Base-by-base conservation (phyloP, 1,140 invertebrate species). In the Drosophila arawakana region DNA sequence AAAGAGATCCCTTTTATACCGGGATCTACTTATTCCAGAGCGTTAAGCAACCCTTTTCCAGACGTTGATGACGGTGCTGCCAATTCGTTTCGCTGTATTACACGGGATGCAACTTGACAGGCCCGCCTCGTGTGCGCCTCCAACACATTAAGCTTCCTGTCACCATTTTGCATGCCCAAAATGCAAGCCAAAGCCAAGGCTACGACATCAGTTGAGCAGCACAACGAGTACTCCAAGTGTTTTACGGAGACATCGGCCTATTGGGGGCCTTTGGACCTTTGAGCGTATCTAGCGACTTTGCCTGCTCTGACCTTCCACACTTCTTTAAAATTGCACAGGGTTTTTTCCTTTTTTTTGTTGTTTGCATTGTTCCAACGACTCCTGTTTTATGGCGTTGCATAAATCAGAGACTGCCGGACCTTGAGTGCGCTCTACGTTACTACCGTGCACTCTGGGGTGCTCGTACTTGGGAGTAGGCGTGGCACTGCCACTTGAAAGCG, bases 401-500 rank as follows among this genome's bases (percentile, higher is more conserved):
- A 57, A 57, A 57, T 57, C 54, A 57, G 54, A 35, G 54, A 15
- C 35, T 41, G 54, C 34, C 54, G 54, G 54, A 57, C 25, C 21
- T 44, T 43, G 39, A 41, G 30, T 55, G 30, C 30, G 7, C 8
- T 10, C 6, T 37, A 10, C 41, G 11, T 43, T 41, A n/a, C 6
- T 37, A 10, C 41, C 41, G 59, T 41, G 41, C n/a, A 46, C 30
- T 11, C 15, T 10, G 44, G n/a, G 44, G n/a, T 13, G 18, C 11
- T 7, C 21, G 15, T 15, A 11, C 6, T 8, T 2, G 9, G 8
- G 18, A 34, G 58, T 3, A 7, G 76, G 81, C 76, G 81, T 77
- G 78, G 46, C 76, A 37, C 46, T 52, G 49, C 43, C 52, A 62
- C 39, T 70, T 76, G 39, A 58, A 62, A 67, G 63, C 71, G 69